A percentile compares a stretch with the other conserved stretches of the same genome.
Evolutionary conservation across 2,888 invertebrate genomes (phyloP).

Genomic region (Lithophane semibrunnea): DNA sequence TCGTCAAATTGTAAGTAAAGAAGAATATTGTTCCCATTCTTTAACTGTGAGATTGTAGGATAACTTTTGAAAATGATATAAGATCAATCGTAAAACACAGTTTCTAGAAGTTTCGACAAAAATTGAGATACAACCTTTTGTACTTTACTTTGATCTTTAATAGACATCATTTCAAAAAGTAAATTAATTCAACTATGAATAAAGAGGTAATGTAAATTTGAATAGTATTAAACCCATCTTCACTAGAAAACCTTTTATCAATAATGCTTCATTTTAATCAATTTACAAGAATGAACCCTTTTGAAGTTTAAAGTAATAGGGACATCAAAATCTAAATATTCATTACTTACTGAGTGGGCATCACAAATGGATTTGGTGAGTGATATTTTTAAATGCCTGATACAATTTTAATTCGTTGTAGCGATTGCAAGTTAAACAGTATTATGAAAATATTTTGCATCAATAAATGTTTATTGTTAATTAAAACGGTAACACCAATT

Average conservation of each 20-base stretch:
- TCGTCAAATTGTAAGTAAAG: neutral
- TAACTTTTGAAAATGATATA: neutral
- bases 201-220: slow-evolving; percentile 5
- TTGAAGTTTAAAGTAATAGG: slow-evolving; percentile 18
- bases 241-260: slow-evolving; percentile 33
- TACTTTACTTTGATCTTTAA: neutral
- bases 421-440: neutral
- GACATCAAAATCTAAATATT: slow-evolving; percentile 26
- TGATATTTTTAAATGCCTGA: slow-evolving; percentile 16
- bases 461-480: too few species aligned
- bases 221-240: slow-evolving; percentile 17
- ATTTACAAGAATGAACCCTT: slow-evolving; percentile 26
- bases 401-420: neutral
- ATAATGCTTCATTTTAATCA: slow-evolving; percentile 26
- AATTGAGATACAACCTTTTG: neutral
- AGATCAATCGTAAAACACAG: neutral
- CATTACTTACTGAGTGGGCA: slow-evolving; percentile 14
- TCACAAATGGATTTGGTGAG: slow-evolving; percentile 14
- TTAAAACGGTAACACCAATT: too few species aligned
- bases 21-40: neutral
- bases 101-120: neutral
- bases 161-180: neutral
- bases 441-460: neutral
- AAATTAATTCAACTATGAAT: neutral
- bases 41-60: neutral